A percentile compares a stretch with the other conserved stretches of the same genome.
These are phyloP conservation scores for Corydoras maculifer DNA, from an alignment of 2,113 vertebrate species.

Conservation along the genomic window DNA sequence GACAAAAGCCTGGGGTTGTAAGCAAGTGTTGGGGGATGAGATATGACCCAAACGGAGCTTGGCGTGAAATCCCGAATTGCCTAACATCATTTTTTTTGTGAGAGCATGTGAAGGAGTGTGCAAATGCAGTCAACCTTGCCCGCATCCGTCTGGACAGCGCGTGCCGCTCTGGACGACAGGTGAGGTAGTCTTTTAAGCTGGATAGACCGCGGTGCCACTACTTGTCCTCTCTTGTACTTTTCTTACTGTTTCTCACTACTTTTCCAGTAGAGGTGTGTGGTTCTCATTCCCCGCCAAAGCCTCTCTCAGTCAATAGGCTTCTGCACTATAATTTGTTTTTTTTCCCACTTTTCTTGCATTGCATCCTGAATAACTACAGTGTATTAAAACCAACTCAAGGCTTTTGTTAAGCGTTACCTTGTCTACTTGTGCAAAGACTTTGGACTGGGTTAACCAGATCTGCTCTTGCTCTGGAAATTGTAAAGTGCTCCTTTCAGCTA, in stretches of 20 bases:
- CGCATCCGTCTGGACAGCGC: neutral
- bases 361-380: slow-evolving; percentile 51
- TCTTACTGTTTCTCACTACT: too few species aligned
- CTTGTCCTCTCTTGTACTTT: neutral
- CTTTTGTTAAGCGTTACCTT: slow-evolving; percentile 54
- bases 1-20: slow-evolving; percentile 11
- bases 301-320: too few species aligned
- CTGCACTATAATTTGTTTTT: slow-evolving; percentile 26
- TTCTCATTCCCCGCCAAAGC: too few species aligned
- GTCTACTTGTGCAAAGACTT: slow-evolving; percentile 46
- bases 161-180: slow-evolving; percentile 44
- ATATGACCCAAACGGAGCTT: neutral
- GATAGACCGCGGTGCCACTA: neutral
- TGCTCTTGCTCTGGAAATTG: slow-evolving; percentile 19
- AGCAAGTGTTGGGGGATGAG: neutral
- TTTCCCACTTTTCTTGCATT: slow-evolving; percentile 54
- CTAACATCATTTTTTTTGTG: slow-evolving; percentile 1
- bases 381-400: slow-evolving; percentile 44
- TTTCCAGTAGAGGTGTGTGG: too few species aligned
- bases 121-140: neutral
- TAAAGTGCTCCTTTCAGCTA: too few species aligned
- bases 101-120: neutral
- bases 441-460: slow-evolving; percentile 42
- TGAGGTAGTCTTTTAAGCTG: slow-evolving; percentile 33
- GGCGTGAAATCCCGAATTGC: neutral